Evolutionary conservation across 1,140 invertebrate species (phyloP), one percentile per base, ranked within the genome.

Genomic region (Halesus radiatus): DNA sequence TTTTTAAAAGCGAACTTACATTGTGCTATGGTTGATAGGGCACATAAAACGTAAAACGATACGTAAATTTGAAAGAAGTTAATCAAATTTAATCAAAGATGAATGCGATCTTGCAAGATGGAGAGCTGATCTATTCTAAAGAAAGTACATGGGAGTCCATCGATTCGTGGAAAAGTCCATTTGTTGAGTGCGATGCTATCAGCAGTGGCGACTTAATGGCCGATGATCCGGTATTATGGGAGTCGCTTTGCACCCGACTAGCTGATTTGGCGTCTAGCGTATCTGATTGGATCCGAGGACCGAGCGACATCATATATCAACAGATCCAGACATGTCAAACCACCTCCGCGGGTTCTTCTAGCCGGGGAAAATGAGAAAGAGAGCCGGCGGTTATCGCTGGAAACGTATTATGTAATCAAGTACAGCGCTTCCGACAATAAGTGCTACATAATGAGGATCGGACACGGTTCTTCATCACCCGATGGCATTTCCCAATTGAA

Each of bases 171-270:
- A 56, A 75, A 54, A 75, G 32, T 26, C 16, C 20, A 54, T 73
- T 75, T 58, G 72, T 75, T 75, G n/a, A 75, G 72, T 75, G 72
- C 37, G 72, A 75, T 75, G 72, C 22, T 56, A 74, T 75, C 54
- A 58, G 72, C 16, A 29, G 26, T 29, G 26, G 2, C 26, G 26
- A 29, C 26, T 29, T 8, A 75, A 16, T 3, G 15, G 6, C n/a
- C 26, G 23, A 29, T 10, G 22, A 75, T 26, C 53, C 32, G 32
- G 58, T 58, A 54, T 16, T 29, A 75, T 10, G 29, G 56, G 72
- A 37, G 58, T 20, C 8, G 32, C 54, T 58, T 22, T 22, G 32
- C 58, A 53, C 52, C 53, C 53, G 29, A 75, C 58, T 37, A 18
- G 53, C 72, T 58, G 32, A 53, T 54, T 58, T 13, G 45, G 26